Percentiles rank a stretch among this genome's conserved stretches.
These are phyloP conservation scores for Circaetus gallicus DNA, from an alignment of 2,113 vertebrate genomes.

Conservation along the genomic window DNA sequence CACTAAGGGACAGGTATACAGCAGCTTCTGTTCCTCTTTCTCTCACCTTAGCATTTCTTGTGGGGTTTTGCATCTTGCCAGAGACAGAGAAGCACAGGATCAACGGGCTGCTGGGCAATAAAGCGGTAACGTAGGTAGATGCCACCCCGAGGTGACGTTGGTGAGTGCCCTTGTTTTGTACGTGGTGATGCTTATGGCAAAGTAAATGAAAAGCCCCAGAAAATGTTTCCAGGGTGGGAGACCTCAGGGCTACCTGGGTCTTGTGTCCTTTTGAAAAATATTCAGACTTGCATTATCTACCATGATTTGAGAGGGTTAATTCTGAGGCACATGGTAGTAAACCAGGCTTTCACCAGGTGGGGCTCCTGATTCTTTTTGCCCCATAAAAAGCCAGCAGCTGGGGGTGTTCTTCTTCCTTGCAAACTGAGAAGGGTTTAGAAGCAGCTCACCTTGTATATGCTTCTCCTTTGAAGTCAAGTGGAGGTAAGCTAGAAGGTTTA, in stretches of 20 bases:
- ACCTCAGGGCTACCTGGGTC: not conserved
- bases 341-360: not conserved
- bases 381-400: not conserved
- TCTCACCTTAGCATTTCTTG: not conserved
- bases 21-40: not conserved
- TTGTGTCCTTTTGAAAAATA: not conserved
- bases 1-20: not conserved
- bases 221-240: not conserved
- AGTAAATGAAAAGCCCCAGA: not conserved
- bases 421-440: not conserved
- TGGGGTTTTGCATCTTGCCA: not conserved
- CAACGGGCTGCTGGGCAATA: not conserved
- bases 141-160: not conserved
- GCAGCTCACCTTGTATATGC: accelerated
- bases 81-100: not conserved
- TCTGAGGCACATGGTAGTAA: not conserved
- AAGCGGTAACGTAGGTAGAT: accelerated
- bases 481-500: not conserved
- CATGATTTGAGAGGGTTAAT: not conserved
- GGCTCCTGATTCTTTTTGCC: not conserved
- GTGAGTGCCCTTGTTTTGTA: not conserved
- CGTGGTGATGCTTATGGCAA: not conserved
- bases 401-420: accelerated
- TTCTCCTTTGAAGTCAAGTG: not conserved
- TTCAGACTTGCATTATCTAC: not conserved